Evolutionary conservation across 2,888 invertebrate genomes (phyloP).

Genomic region (Tuberolachnus salignus): DNA sequence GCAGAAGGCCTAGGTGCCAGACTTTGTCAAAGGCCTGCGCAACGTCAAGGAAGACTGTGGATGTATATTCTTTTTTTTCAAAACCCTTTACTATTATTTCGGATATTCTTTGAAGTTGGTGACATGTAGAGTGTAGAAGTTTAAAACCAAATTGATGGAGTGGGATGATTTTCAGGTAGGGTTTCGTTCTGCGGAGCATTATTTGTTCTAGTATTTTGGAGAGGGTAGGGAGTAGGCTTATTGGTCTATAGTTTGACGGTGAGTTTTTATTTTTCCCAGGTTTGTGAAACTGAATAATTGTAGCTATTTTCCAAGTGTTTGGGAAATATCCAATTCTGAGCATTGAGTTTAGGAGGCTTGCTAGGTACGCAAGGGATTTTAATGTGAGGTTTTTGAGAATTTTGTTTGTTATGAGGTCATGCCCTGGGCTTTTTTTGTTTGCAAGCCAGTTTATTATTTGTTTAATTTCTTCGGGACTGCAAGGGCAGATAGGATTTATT

Average conservation of each 20-base stretch:
- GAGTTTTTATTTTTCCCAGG: neutral
- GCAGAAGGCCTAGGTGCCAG: neutral
- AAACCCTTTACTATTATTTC: neutral
- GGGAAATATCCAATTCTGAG: conserved; percentile 26
- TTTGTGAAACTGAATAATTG: conserved; percentile 10
- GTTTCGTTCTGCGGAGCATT: neutral
- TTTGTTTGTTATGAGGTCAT: conserved; percentile 15
- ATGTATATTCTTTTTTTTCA: neutral
- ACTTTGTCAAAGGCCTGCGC: neutral
- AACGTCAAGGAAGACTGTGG: neutral
- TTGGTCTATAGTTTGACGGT: conserved; percentile 16
- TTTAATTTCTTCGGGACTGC: neutral
- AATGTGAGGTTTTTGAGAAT: conserved; percentile 25
- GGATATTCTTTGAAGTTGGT: neutral
- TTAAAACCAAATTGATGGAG: neutral
- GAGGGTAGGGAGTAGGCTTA: neutral
- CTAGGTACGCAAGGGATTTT: neutral
- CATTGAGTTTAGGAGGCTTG: conserved; percentile 10
- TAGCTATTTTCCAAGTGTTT: conserved; percentile 6
- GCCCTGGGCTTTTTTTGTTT: conserved; percentile 13
- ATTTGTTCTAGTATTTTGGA: neutral
- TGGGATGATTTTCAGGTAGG: neutral
- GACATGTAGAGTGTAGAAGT: neutral
- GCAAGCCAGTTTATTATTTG: neutral
- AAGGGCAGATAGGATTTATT: neutral